These are phyloP conservation scores for Xenopus borealis DNA, from an alignment of 2,113 vertebrate species.

Conservation along the genomic window DNA sequence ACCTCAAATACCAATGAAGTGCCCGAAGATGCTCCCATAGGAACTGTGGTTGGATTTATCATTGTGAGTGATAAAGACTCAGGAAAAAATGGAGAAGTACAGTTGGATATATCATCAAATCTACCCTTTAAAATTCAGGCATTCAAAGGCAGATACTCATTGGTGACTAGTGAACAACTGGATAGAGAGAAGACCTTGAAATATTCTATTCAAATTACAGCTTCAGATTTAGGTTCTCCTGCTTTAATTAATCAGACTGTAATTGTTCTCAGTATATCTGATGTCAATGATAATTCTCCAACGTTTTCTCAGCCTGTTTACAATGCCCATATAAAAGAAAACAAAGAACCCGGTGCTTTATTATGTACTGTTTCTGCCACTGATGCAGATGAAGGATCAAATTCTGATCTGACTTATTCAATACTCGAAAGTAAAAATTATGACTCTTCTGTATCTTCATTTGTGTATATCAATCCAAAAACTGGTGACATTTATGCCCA, in stretches of 20 bases:
- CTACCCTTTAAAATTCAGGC: constrained; percentile 60
- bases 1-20: constrained; percentile 70
- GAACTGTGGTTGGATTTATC: constrained; percentile 67
- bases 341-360: no score
- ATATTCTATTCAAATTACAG: constrained; percentile 14
- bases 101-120: constrained; percentile 41
- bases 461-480: constrained; percentile 58
- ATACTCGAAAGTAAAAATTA: constrained; percentile 52
- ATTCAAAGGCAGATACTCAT: constrained; percentile 69
- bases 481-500: constrained; percentile 56
- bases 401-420: constrained; percentile 55
- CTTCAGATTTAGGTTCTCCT: no score
- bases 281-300: no score
- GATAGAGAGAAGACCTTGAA: constrained; percentile 60
- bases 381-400: constrained; percentile 52
- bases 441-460: constrained; percentile 49
- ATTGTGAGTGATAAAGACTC: constrained; percentile 70
- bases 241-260: no score
- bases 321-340: no score
- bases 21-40: constrained; percentile 67
- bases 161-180: constrained; percentile 65
- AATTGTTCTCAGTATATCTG: no score
- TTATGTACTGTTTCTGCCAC: constrained; percentile 7
- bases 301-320: no score
- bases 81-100: constrained; percentile 61